Percentiles rank a stretch among this genome's conserved stretches.
Conservation (phyloP, 2,113 vertebrate species). For the Seriola aureovittata region DNA sequence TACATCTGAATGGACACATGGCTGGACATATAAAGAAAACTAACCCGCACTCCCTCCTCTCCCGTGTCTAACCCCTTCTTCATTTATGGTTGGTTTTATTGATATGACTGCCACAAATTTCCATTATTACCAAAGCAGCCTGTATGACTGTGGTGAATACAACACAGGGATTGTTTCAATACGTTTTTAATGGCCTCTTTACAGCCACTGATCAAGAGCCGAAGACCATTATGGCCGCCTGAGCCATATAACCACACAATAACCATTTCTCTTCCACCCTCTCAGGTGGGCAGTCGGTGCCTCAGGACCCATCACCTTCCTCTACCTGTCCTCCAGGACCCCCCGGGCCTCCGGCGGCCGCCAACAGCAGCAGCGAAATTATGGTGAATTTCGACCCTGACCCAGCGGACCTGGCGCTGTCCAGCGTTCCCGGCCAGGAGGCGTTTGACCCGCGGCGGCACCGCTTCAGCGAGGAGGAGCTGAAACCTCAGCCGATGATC, state of each 20-base stretch:
- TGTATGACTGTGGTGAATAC: not conserved
- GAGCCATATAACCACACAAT: not conserved
- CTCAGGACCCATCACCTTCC: constrained; percentile 79
- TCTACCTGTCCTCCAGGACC: constrained; percentile 77
- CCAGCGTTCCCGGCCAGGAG: constrained; percentile 92
- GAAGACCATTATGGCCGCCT: not conserved
- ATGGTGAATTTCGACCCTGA: constrained; percentile 94
- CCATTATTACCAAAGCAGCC: not conserved
- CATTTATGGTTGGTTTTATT: not conserved
- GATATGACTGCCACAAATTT: not conserved
- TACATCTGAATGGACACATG: not conserved
- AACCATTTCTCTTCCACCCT: not conserved
- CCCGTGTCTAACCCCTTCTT: not conserved
- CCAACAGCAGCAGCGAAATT: constrained; percentile 82
- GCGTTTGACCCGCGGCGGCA: constrained; percentile 92
- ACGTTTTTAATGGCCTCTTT: not conserved
- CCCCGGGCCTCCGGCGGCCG: constrained; percentile 45
- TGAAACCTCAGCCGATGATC: constrained; percentile 89
- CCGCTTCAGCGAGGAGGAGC: constrained; percentile 91
- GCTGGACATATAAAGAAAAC: not conserved
- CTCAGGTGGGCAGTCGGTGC: constrained; percentile 79
- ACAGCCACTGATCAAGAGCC: not conserved
- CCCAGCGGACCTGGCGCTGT: constrained; percentile 91
- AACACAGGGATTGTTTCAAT: too few relatives aligned
- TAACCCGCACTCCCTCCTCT: not conserved